These are phyloP conservation scores for Phyllostomus discolor DNA, from an alignment of 2,113 vertebrate species.

Conservation along the genomic window DNA sequence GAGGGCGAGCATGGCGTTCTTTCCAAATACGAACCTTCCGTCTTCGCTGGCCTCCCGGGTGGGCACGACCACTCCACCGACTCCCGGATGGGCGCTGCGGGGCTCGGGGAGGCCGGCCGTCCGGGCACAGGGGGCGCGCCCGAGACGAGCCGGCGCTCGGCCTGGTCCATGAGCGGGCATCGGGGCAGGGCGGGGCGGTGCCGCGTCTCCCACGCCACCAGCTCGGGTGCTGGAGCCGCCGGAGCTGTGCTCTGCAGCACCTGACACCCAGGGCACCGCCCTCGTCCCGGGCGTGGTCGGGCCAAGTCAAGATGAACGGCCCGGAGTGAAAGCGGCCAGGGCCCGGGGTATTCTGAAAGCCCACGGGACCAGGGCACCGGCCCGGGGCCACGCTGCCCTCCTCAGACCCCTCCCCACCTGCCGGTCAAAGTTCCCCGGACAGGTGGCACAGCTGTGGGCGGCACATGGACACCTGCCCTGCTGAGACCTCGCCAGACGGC, in stretches of 20 bases:
- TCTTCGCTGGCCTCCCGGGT: background rate
- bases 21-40: fast-evolving
- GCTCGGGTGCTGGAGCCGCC: background rate
- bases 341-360: background rate
- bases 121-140: fast-evolving
- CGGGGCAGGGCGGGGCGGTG: fast-evolving
- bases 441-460: fast-evolving
- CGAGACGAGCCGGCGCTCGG: fast-evolving
- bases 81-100: background rate
- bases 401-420: background rate
- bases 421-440: fast-evolving
- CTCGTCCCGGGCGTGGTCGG: background rate
- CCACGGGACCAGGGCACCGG: fast-evolving
- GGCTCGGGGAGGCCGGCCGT: fast-evolving
- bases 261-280: fast-evolving
- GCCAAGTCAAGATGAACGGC: background rate
- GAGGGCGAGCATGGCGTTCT: background rate
- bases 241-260: background rate
- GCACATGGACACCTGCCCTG: background rate
- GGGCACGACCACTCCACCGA: fast-evolving
- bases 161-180: fast-evolving
- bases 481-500: background rate
- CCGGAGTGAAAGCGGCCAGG: fast-evolving
- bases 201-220: fast-evolving
- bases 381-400: background rate